Evolutionary conservation across 1,140 invertebrate species (phyloP), one percentile per base, ranked within the genome.

Genomic region (Mactra quadrangularis): DNA sequence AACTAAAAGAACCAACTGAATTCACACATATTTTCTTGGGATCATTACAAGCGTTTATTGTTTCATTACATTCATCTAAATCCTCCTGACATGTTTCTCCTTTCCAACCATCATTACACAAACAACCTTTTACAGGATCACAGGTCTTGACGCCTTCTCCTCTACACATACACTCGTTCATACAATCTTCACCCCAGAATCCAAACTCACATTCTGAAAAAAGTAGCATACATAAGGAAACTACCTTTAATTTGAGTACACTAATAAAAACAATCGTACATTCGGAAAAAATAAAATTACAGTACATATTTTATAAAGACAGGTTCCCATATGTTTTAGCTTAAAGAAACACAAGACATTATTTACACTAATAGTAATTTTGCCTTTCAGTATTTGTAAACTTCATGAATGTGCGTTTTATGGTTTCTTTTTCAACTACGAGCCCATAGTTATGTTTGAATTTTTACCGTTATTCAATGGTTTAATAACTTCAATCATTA

Each of bases 111-210:
- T 22, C 31, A 29, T 6, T 11, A 25, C 60, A 64, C 22, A 64
- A 35, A 22, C 60, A 64, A 17, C 60, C 60, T 64, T 64, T 64
- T 25, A 35, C 60, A n/a, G 33, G 31, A 25, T 64, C 60, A 35
- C 60, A 64, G 33, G 29, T 35, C 29, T 64, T 13, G 6, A 33
- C n/a, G 1, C 60, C 60, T 38, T 38, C 22, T 35, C 60, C 60
- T 2, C 1, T 38, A 35, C 60, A 64, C 2, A 9, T n/a, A 38
- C 60, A 64, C 9, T 2, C 38, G 1, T 64, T 35, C 4, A 7
- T 3, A 64, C 60, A 64, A 27, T 64, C 38, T 17, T 35, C 38
- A 38, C 60, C 60, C 60, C 60, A 64, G 15, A 4, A 11, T 3
- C 7, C 22, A 6, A 38, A 22, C 19, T 35, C 60, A n/a, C 60